These are phyloP conservation scores for Vimba vimba DNA, from an alignment of 2,113 vertebrate species.

Conservation along the genomic window DNA sequence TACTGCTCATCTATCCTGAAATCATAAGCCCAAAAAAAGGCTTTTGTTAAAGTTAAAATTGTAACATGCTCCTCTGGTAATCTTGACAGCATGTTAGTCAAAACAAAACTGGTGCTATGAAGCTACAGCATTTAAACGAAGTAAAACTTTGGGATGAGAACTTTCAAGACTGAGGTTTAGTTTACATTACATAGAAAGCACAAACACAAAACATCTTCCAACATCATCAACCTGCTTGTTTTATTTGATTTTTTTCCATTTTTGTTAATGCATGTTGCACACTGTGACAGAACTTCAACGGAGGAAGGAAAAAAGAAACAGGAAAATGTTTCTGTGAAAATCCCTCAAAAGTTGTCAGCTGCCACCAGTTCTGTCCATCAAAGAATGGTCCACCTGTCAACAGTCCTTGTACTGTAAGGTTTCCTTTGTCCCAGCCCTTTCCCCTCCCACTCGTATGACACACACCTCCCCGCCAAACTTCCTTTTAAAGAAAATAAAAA, in stretches of 20 bases:
- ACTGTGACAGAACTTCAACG: slow-evolving; percentile 62
- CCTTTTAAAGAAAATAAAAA: slow-evolving; percentile 46
- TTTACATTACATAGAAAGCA: background rate
- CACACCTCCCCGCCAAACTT: slow-evolving; percentile 37
- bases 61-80: too few relatives aligned
- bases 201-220: background rate
- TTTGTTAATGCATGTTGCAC: slow-evolving; percentile 61
- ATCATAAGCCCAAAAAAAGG: too few relatives aligned
- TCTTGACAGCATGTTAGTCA: too few relatives aligned
- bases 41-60: too few relatives aligned
- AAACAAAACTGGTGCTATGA: too few relatives aligned
- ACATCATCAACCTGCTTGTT: slow-evolving; percentile 50
- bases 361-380: slow-evolving; percentile 53
- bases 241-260: slow-evolving; percentile 62
- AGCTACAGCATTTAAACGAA: too few relatives aligned
- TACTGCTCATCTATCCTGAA: background rate
- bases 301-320: slow-evolving; percentile 47
- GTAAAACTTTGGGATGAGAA: background rate
- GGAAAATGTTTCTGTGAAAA: slow-evolving; percentile 45
- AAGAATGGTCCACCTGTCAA: slow-evolving; percentile 51
- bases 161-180: background rate
- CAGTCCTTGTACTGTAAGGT: slow-evolving; percentile 37
- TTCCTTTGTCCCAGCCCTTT: slow-evolving; percentile 31
- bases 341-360: slow-evolving; percentile 57
- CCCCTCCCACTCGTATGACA: slow-evolving; percentile 46